Evolutionary conservation across 2,888 invertebrate species (phyloP), one percentile per base, ranked within the genome.

Genomic region (Rhagonycha fulva): DNA sequence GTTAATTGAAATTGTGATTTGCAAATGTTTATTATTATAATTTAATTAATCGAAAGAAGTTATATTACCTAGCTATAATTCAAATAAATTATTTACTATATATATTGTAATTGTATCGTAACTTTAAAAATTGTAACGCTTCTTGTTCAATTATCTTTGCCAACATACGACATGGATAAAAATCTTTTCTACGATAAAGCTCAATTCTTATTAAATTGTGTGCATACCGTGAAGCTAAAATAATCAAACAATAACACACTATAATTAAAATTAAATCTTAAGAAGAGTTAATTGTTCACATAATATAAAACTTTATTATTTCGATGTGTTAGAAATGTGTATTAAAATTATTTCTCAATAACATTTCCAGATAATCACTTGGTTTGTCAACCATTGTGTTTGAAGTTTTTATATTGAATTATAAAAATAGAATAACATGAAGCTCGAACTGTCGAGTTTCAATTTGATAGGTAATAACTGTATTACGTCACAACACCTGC

Each of bases 401-500:
- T 47, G n/a, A 47, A n/a, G n/a, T 47, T 47, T 47, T 47, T 47
- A n/a, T 47, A 47, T 47, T n/a, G n/a, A n/a, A n/a, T 47, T 47
- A n/a, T 47, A 47, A 47, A 47, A 47, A 47, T 47, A 47, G 47
- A 47, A 47, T 47, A 47, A n/a, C 47, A 47, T 47, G 47, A 47
- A 47, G 47, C 47, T 47, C n/a, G 47, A n/a, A n/a, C 47, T 47
- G 47, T 47, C 47, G 47, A 47, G 47, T 7, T 47, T 47, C 47
- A 47, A 47, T 47, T 47, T 47, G 47, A 47, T 47, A 47, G 47
- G 47, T 47, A 62, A 61, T 62, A 70, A 70, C 61, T 28, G 24
- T 70, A 62, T 70, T 62, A 23, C 14, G 62, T 70, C 70, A 70
- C 12, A 70, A 61, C 61, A 70, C 70, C 62, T 70, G 70, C 28